Evolutionary conservation across 2,113 vertebrate species (phyloP).

Genomic region (Phyllostomus hastatus): DNA sequence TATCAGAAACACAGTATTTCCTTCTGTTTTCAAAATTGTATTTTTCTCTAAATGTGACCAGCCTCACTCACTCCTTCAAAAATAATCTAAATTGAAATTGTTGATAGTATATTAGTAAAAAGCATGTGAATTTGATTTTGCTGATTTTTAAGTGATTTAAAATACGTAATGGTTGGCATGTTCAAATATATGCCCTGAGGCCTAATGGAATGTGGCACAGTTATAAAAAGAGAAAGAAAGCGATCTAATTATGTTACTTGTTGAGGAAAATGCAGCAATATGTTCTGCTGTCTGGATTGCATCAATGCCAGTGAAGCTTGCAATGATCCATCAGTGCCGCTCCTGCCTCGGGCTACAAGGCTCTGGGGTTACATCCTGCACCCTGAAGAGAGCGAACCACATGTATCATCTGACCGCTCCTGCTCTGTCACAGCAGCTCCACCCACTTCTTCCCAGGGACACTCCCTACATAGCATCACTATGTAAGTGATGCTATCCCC

Average conservation of each 20-base stretch:
- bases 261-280: constrained; percentile 28
- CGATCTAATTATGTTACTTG: constrained; percentile 26
- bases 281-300: neutral
- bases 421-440: neutral
- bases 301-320: neutral
- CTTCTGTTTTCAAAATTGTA: neutral
- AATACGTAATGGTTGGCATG: constrained; percentile 18
- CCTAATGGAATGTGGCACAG: neutral
- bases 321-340: neutral
- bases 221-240: constrained; percentile 41
- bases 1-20: neutral
- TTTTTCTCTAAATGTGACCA: neutral
- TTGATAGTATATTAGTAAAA: neutral
- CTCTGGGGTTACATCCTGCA: neutral
- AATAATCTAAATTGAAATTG: neutral
- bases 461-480: neutral
- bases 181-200: constrained; percentile 26
- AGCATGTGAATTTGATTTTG: neutral
- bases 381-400: neutral
- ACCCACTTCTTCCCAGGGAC: neutral
- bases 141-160: constrained; percentile 20
- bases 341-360: neutral
- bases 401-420: neutral
- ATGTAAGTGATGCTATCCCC: neutral
- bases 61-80: neutral